A percentile compares a stretch with the other conserved stretches of the same genome.
Conservation (phyloP, 2,888 invertebrate species). For the Coenonympha glycerion region DNA sequence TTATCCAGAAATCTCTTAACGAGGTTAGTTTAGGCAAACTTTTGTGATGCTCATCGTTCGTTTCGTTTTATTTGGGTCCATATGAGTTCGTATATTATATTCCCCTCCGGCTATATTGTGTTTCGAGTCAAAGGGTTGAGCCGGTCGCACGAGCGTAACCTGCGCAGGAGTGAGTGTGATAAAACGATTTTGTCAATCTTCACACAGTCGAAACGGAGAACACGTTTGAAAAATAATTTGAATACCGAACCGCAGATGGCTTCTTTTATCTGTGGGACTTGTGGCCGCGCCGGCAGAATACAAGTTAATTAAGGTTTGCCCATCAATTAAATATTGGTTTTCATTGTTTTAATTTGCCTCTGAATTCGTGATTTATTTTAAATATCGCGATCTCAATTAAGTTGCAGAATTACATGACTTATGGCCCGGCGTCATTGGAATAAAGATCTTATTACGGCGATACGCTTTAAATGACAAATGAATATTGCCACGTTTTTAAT, state of each 20-base stretch:
- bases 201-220: constrained; percentile 54
- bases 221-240: constrained; percentile 75
- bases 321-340: constrained; percentile 74
- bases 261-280: constrained; percentile 67
- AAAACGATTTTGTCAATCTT: constrained; percentile 50
- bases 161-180: constrained; percentile 73
- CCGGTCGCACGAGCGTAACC: constrained; percentile 45
- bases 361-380: constrained; percentile 57
- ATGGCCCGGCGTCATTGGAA: constrained; percentile 3
- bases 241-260: constrained; percentile 75
- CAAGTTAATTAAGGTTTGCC: constrained; percentile 75
- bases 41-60: constrained; percentile 70
- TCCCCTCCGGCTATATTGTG: constrained; percentile 49
- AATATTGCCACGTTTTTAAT: background rate
- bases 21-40: constrained; percentile 76
- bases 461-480: background rate
- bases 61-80: constrained; percentile 64
- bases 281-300: constrained; percentile 58
- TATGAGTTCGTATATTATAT: constrained; percentile 67
- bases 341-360: constrained; percentile 67
- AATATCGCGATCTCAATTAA: constrained; percentile 52
- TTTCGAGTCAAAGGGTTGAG: constrained; percentile 51
- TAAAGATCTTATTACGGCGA: constrained; percentile 1
- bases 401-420: constrained; percentile 26
- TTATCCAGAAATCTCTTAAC: constrained; percentile 75